Evolutionary conservation across 1,140 invertebrate genomes (phyloP), one percentile per base, ranked within the genome.

Genomic region (Bombus polaris): DNA sequence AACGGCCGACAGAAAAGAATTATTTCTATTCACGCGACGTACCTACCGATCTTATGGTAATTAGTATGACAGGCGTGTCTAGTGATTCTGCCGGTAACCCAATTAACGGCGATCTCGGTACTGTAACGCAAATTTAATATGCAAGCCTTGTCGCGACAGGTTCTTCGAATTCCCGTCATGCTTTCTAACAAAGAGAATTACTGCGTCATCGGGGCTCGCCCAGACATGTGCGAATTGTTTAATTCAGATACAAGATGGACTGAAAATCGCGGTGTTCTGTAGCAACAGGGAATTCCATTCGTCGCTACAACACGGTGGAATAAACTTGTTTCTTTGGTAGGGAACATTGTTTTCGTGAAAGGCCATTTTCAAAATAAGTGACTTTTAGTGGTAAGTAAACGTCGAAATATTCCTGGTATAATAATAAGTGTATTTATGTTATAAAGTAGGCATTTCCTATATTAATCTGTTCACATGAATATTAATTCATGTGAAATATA

Each of bases 71-170:
- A 72, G 76, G 25, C 76, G 83, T 84, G 83, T 88, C 86, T 65
- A 87, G 81, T 57, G 88, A 90, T 92, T 89, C 77, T 70, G 87
- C 82, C 81, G 83, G 84, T 84, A 82, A 89, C 84, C 44, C 83
- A 91, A 91, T 92, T 91, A 91, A 92, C 84, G 82, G 86, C 86
- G 86, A 83, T 89, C 59, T 79, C 39, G 42, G 77, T 70, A 74
- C 37, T 81, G 78, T 85, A 85, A 87, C 82, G 86, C 77, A 80
- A 87, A 88, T 89, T 88, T 87, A 86, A 90, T 87, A 87, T 92
- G 81, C 85, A 91, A 88, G 82, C 84, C 78, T 89, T 86, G 86
- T 89, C 82, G 76, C 53, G 62, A 59, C 62, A 59, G 68, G 32
- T 74, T 74, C 62, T 88, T 88, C 53, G 76, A 85, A 89, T 89